A percentile compares a stretch with the other conserved stretches of the same genome.
Conservation (phyloP, 2,888 invertebrate genomes). For the Bruchidius siliquastri region DNA sequence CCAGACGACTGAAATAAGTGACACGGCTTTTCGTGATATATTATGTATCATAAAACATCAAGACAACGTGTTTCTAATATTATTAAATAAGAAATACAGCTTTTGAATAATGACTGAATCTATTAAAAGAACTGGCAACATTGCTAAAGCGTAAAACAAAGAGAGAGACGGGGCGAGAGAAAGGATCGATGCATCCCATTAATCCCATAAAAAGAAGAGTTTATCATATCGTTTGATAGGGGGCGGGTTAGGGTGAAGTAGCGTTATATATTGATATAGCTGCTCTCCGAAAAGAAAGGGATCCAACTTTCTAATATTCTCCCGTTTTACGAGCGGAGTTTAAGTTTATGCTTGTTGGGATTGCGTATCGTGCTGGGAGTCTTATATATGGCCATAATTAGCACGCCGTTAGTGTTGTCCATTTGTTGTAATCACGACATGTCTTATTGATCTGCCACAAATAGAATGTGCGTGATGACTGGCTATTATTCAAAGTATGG, state of each 20-base stretch:
- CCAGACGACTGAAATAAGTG: too few relatives aligned
- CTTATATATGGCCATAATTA: background rate
- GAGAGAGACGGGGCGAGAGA: conserved; percentile 21
- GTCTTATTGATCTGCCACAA: background rate
- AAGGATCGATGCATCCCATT: conserved; percentile 26
- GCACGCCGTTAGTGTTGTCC: background rate
- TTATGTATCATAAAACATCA: too few relatives aligned
- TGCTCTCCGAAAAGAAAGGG: background rate
- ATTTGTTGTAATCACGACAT: background rate
- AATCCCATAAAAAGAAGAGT: conserved; percentile 37
- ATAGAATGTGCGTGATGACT: background rate
- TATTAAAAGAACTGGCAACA: background rate
- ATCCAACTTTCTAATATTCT: background rate
- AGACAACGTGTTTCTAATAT: too few relatives aligned
- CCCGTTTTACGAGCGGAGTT: background rate
- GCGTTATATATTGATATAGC: background rate
- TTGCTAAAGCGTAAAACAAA: background rate
- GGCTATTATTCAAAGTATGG: background rate
- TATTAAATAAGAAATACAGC: too few relatives aligned
- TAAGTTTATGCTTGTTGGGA: background rate
- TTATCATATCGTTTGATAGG: conserved; percentile 37
- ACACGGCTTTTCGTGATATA: too few relatives aligned
- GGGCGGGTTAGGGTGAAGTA: conserved; percentile 26
- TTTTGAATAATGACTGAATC: too few relatives aligned
- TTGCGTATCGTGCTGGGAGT: background rate